Conservation (phyloP, 2,888 invertebrate species). For the Malthinus seriepunctatus region DNA sequence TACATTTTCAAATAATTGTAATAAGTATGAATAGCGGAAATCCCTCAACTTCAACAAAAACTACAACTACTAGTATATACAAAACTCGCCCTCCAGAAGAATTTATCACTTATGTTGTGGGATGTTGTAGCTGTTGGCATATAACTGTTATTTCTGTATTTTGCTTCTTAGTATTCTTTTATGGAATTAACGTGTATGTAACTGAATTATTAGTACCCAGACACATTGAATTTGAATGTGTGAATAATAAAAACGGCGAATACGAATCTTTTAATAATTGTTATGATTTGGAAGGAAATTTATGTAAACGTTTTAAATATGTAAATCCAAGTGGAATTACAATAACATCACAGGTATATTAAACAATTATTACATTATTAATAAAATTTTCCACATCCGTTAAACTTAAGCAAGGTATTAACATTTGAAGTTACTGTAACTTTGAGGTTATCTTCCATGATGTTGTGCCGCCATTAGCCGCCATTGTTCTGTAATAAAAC, state of each 20-base stretch:
- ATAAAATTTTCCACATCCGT: too few species aligned
- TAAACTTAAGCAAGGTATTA: too few species aligned
- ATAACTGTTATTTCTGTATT: conserved; percentile 7
- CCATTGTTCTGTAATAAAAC: too few species aligned
- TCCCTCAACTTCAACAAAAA: not conserved
- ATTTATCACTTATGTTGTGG: not conserved
- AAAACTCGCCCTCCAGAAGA: conserved; percentile 7
- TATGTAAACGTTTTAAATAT: conserved; percentile 6
- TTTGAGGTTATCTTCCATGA: too few species aligned
- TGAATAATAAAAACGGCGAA: not conserved
- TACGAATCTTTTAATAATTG: not conserved
- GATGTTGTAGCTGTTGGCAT: conserved; percentile 4
- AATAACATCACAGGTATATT: conserved; percentile 11
- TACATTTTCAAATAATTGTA: too few species aligned
- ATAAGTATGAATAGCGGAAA: too few species aligned
- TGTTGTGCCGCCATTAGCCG: too few species aligned
- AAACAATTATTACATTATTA: not conserved
- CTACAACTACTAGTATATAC: too few species aligned
- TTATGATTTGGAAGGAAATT: not conserved
- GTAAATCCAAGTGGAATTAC: conserved; percentile 3
- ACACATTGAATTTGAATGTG: conserved; percentile 5
- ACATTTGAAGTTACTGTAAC: too few species aligned
- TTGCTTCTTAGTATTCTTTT: conserved; percentile 1
- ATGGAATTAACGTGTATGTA: conserved; percentile 6
- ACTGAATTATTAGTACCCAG: conserved; percentile 2